Base-by-base conservation (phyloP, 2,888 invertebrate species). In the Nomada ferruginata region DNA sequence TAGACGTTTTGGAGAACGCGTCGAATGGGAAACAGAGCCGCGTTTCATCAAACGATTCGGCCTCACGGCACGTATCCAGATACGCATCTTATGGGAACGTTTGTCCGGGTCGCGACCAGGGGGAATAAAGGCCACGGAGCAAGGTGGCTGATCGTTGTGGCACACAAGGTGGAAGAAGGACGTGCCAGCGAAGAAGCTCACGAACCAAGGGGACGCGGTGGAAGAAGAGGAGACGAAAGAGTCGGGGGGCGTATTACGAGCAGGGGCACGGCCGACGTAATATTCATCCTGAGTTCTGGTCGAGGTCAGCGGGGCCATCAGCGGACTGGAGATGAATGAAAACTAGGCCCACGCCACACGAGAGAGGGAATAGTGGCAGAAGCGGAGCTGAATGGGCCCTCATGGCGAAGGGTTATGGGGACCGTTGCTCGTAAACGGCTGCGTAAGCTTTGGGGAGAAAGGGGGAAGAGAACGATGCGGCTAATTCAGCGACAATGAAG, bases 321-420 rank as follows among this genome's bases (percentile, higher is more conserved):
- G 85, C 85, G 89, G 89, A 91, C 90, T 88, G 90, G 91, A 90
- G 88, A 90, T 92, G 92, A 92, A 92, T 92, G 92, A 92, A 92
- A 92, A 92, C 92, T 91, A 90, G 91, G 86, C 84, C 87, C 86
- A 81, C 81, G 83, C 85, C 80, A 79, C 70, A 50, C 55, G 65
- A 53, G 47, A 47, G 72, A 70, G 79, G 83, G 74, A 69, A 76
- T 79, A 89, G 88, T 87, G 86, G 85, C 85, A 84, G 89, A 87
- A 84, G 88, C 84, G 76, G 86, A 91, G 85, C 83, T 91, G 91
- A 91, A 91, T 91, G 90, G 84, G 89, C 85, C 89, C 88, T 79
- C 76, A 78, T 73, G 79, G 72, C 64, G 70, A 36, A 79, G 75
- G 75, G 69, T 87, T 86, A 87, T 87, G 87, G 79, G 47, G 78